Percentiles rank a stretch among this genome's conserved stretches.
Evolutionary conservation across 2,888 invertebrate species (phyloP).

Genomic region (Anthoptus insignis): DNA sequence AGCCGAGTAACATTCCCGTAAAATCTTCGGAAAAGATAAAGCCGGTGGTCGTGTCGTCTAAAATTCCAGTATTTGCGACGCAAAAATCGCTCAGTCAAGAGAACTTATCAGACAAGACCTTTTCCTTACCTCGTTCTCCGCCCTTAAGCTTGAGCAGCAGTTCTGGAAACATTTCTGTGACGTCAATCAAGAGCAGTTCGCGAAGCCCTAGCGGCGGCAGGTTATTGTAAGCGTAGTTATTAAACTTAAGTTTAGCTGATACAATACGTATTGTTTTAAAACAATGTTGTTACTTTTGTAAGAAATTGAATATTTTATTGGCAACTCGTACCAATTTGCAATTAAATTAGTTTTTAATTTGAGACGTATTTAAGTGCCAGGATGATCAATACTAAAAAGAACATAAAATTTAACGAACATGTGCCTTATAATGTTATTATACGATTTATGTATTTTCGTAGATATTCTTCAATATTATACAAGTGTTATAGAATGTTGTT

Average conservation of each 20-base stretch:
- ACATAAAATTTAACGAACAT: constrained; percentile 45
- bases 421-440: constrained; percentile 53
- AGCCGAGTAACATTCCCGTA: constrained; percentile 82
- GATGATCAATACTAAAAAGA: constrained; percentile 33
- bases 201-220: constrained; percentile 84
- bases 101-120: constrained; percentile 74
- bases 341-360: constrained; percentile 30
- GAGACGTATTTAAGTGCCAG: constrained; percentile 40
- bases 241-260: background rate
- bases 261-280: constrained; percentile 6
- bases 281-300: constrained; percentile 5
- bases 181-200: constrained; percentile 88
- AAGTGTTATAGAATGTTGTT: constrained; percentile 51
- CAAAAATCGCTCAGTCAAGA: constrained; percentile 83
- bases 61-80: constrained; percentile 82
- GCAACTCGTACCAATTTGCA: constrained; percentile 31
- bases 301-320: constrained; percentile 19
- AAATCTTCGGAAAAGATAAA: constrained; percentile 72
- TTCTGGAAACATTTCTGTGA: constrained; percentile 85
- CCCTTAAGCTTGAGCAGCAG: constrained; percentile 72
- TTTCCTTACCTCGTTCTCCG: constrained; percentile 75
- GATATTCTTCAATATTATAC: constrained; percentile 28
- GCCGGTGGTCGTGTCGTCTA: constrained; percentile 73
- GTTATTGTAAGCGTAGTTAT: constrained; percentile 47
- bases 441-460: constrained; percentile 25